Base-by-base conservation (phyloP, 1,140 invertebrate genomes). In the Drosophila pseudoananassae region DNA sequence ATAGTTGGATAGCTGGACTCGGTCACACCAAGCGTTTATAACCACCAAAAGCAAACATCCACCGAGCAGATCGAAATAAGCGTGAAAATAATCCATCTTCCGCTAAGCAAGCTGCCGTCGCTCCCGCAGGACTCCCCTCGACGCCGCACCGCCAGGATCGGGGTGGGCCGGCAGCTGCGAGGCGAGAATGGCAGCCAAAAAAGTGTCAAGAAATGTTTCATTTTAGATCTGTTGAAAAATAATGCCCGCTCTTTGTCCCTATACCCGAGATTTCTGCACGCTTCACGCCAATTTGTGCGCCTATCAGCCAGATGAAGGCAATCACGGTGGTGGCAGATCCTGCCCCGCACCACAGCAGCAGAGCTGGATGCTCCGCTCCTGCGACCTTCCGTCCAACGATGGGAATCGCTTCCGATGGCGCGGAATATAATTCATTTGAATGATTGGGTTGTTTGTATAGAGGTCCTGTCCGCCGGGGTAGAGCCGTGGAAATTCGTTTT, bases 201-300 rank as follows among this genome's bases (percentile, higher is more conserved):
- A 87, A 90, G 82, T 90, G 87, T 90, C 81, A 90, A 90, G 69
- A 90, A 90, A 90, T 90, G 76, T 83, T 90, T 90, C 76, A 85
- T 79, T 90, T 90, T 90, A 79, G 59, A 90, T 79, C 72, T 87
- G 82, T 82, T 81, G 78, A 82, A 90, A 85, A 90, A 90, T 87
- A 90, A 80, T 90, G 81, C 14, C 49, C 51, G 51, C 57, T 12
- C 78, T 70, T 87, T 82, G 76, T 77, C 69, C 57, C 50, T 75
- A 66, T 58, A 45, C 85, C 85, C 73, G 76, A 70, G 81, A 85
- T 90, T 85, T 90, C 63, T 87, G 81, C 81, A 90, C 78, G 85
- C 85, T 90, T 90, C 85, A 90, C 85, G 85, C 85, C 45, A 82
- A 90, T 90, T 90, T 90, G 58, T 61, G 50, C 81, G 85, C 85